phyloP scores from a whole-genome alignment of 1,140 invertebrate genomes.

The Thaumetopoea pityocampa region DNA sequence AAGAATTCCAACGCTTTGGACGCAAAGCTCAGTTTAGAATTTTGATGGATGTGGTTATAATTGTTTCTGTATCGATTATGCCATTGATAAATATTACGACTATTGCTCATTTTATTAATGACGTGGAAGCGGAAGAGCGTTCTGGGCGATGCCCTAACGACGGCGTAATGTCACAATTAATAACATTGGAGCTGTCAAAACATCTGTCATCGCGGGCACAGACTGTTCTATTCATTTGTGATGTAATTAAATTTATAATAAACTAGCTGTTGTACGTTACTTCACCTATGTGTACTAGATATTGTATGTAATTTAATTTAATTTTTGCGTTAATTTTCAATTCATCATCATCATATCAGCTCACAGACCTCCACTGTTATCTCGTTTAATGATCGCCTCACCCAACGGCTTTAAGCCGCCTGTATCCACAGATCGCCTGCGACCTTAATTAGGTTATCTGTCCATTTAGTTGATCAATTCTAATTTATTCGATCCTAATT shows the following conservation, averaged over 20 bases:
- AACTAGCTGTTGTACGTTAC: slow-evolving; percentile 7
- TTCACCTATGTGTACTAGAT: slow-evolving; percentile 7
- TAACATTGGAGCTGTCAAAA: slow-evolving; percentile 70
- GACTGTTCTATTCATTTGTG: slow-evolving; percentile 42
- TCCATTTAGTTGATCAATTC: no score
- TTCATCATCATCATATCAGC: no score
- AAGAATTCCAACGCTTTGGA: slow-evolving; percentile 45
- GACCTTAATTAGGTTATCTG: no score
- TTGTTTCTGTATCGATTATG: slow-evolving; percentile 76
- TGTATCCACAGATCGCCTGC: no score
- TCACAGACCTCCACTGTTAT: no score
- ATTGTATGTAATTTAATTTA: slow-evolving; percentile 8
- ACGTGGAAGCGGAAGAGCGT: slow-evolving; percentile 67
- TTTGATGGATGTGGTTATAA: slow-evolving; percentile 75
- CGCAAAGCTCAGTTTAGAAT: slow-evolving; percentile 55
- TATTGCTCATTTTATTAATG: slow-evolving; percentile 76
- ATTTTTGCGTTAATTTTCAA: no score
- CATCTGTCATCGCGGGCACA: slow-evolving; percentile 57
- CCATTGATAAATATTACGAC: slow-evolving; percentile 74
- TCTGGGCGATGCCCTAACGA: slow-evolving; percentile 60
- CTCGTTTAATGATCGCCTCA: no score
- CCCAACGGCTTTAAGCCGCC: no score
- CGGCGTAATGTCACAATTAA: slow-evolving; percentile 70
- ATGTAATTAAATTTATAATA: slow-evolving; percentile 51
- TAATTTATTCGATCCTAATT: no score